Evolutionary conservation across 2,888 invertebrate species (phyloP), one percentile per base, ranked within the genome.

Genomic region (Geophilus truncorum): DNA sequence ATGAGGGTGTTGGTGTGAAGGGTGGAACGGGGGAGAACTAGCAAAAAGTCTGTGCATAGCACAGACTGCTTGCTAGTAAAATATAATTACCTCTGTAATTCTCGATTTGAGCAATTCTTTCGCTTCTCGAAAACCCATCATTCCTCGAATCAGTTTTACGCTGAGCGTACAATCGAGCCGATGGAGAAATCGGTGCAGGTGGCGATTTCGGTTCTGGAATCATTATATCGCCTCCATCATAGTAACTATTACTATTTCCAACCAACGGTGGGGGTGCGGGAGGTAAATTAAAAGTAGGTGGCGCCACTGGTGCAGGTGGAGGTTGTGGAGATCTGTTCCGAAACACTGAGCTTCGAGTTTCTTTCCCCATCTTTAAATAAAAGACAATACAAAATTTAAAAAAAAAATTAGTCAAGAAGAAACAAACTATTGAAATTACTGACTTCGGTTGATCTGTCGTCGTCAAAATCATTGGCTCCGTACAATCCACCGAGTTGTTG

Each of bases 401-500:
- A 28, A n/a, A 15, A n/a, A 70, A 62, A 25, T 57, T 62, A 51
- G 7, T 62, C 9, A 9, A 62, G 23, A 18, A 12, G 23, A 25
- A 23, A 45, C 12, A 45, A 32, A 18, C 21, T 21, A 7, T 28
- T n/a, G n/a, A n/a, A n/a, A n/a, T n/a, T n/a, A n/a, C n/a, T n/a
- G n/a, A 77, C 77, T 15, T 40, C 77, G 2, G 23, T 77, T 21
- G 36, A 70, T 70, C 76, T 80, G n/a, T 76, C 75, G 75, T 80
- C 40, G 21, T 36, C 40, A 40, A 51, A 80, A 18, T 34, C 80
- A 80, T 36, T 80, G 6, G 57, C 15, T 62, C 82, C 83, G 82
- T 83, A 77, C 34, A 82, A 15, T 83, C 84, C 85, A 84, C 93
- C 92, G 78, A 96, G 87, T 87, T 96, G 95, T 84, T 95, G 93